Evolutionary conservation across 2,113 vertebrate genomes (phyloP).

Genomic region (Channa argus): DNA sequence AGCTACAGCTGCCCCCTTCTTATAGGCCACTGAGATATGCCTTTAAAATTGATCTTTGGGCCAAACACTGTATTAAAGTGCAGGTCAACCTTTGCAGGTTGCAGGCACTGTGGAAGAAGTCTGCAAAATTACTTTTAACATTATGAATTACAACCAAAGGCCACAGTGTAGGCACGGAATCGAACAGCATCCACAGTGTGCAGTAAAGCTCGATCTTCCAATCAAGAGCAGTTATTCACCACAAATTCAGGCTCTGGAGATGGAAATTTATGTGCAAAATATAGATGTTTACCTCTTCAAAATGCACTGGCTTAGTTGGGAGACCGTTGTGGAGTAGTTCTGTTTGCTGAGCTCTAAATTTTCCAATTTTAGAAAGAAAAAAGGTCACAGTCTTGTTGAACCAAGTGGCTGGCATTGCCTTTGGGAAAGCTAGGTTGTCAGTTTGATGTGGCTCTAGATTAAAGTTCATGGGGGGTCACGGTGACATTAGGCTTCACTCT

Average conservation of each 20-base stretch:
- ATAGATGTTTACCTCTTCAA: not conserved
- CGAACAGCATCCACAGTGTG: not conserved
- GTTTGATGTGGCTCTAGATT: no score
- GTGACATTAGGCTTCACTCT: no score
- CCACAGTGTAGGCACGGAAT: not conserved
- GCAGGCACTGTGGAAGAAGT: no score
- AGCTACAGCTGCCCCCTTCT: no score
- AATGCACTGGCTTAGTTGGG: not conserved
- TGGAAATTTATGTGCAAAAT: not conserved
- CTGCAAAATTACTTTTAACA: not conserved
- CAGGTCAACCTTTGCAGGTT: no score
- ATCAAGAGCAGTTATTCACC: not conserved
- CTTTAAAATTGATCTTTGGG: no score
- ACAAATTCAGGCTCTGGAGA: not conserved
- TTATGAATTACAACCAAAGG: not conserved
- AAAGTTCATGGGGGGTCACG: no score
- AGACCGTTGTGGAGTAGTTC: not conserved
- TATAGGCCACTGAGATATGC: no score
- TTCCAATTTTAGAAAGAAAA: not conserved
- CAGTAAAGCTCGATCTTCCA: slow-evolving; percentile 7
- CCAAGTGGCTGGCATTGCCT: no score
- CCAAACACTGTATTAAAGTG: no score
- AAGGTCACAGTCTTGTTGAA: no score
- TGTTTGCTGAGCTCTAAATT: not conserved
- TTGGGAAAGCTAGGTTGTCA: no score